A percentile compares a stretch with the other conserved stretches of the same genome.
phyloP scores from a whole-genome alignment of 2,797 vertebrate genomes.

The Amniataba percoides region DNA sequence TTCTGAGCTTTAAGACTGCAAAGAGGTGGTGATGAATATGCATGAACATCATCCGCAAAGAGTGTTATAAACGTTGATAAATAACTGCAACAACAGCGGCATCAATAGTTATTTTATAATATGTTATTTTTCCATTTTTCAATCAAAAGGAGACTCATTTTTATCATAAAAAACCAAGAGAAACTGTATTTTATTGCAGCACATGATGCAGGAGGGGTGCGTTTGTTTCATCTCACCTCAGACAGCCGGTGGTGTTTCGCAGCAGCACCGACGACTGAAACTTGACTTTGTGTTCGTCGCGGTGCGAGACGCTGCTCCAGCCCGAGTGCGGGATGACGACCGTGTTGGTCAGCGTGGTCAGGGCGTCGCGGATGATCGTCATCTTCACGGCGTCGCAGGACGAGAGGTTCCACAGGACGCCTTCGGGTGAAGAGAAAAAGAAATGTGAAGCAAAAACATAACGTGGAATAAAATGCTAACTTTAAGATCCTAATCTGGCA shows the following conservation, averaged over 20 bases:
- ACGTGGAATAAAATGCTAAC: too few species aligned
- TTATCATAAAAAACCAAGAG: not conserved
- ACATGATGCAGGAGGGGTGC: not conserved
- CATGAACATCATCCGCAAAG: not conserved
- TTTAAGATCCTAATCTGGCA: too few species aligned
- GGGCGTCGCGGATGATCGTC: constrained; percentile 96
- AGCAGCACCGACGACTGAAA: constrained; percentile 96
- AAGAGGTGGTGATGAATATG: not conserved
- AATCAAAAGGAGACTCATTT: not conserved
- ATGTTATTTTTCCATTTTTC: not conserved
- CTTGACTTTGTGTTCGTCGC: constrained; percentile 95
- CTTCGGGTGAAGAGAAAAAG: constrained; percentile 68
- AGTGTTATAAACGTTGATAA: constrained; percentile 10
- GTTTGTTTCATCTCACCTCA: constrained; percentile 87
- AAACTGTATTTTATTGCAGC: not conserved
- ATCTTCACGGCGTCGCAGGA: constrained; percentile 98
- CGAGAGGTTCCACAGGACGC: constrained; percentile 98
- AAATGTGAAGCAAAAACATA: too few species aligned
- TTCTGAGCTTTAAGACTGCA: not conserved
- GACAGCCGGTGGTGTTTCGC: constrained; percentile 96
- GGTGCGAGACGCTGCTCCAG: constrained; percentile 93
- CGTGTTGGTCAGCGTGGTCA: constrained; percentile 93
- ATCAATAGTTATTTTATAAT: not conserved
- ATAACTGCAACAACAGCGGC: not conserved
- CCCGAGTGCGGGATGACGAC: constrained; percentile 97